Conservation (phyloP, 2,113 vertebrate genomes). For the Lepidothrix coronata region DNA sequence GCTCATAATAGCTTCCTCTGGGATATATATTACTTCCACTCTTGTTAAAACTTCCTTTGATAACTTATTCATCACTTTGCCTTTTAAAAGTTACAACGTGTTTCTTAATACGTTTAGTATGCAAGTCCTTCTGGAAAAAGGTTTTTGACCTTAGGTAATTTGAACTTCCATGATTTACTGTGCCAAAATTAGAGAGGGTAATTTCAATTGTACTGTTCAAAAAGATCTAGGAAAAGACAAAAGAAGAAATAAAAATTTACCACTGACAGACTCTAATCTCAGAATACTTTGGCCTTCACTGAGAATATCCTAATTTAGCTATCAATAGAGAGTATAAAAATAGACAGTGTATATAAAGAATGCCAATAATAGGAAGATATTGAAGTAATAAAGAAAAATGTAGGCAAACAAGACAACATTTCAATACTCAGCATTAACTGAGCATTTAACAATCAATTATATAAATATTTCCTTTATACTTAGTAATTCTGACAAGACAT, state of each 20-base stretch:
- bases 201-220: background rate
- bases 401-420: background rate
- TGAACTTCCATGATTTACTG: slow-evolving; percentile 32
- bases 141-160: slow-evolving; percentile 58
- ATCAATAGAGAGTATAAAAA: background rate
- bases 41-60: slow-evolving; percentile 68
- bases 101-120: slow-evolving; percentile 43
- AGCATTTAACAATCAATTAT: background rate
- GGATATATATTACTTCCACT: slow-evolving; percentile 63
- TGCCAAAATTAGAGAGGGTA: background rate
- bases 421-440: background rate
- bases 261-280: background rate
- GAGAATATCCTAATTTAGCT: background rate
- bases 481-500: background rate
- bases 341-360: background rate
- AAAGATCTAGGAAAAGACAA: background rate
- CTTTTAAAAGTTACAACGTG: slow-evolving; percentile 41
- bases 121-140: slow-evolving; percentile 57
- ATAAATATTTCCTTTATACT: background rate
- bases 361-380: background rate
- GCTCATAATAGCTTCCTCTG: slow-evolving; percentile 64
- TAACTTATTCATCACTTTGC: slow-evolving; percentile 69
- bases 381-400: background rate
- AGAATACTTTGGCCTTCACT: background rate
- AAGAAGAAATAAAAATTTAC: background rate